Evolutionary conservation across 2,797 vertebrate genomes (phyloP).

Genomic region (Champsocephalus gunnari): DNA sequence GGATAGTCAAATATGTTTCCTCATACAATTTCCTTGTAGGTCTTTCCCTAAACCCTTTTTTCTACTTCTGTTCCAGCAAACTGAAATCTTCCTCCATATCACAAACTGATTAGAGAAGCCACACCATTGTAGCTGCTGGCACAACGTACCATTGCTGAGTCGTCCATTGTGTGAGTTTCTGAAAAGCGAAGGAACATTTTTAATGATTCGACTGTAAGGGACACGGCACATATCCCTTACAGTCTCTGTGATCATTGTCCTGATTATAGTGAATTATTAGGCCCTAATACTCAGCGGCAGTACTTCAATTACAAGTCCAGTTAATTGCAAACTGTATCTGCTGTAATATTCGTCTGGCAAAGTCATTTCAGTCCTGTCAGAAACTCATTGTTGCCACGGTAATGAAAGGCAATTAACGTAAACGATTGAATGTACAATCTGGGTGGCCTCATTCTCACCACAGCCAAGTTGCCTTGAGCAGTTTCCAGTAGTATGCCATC

Average conservation of each 20-base stretch:
- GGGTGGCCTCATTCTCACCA: constrained; percentile 62
- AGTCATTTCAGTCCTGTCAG: constrained; percentile 64
- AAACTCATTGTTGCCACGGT: constrained; percentile 54
- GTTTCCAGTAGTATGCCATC: constrained; percentile 42
- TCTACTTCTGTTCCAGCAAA: constrained; percentile 24
- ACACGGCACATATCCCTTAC: constrained; percentile 50
- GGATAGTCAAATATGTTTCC: constrained; percentile 8
- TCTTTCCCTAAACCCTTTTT: constrained; percentile 1
- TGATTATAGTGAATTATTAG: constrained; percentile 61
- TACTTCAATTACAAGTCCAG: constrained; percentile 74
- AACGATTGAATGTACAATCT: constrained; percentile 63
- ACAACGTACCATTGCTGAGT: constrained; percentile 70
- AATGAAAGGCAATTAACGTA: constrained; percentile 66
- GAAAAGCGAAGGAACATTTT: constrained; percentile 39
- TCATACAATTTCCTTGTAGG: constrained; percentile 12
- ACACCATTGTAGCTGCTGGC: constrained; percentile 47
- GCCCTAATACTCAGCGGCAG: constrained; percentile 71
- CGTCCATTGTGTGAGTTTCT: constrained; percentile 42
- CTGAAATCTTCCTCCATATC: constrained; percentile 36
- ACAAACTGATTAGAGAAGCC: constrained; percentile 38
- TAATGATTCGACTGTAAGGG: constrained; percentile 42
- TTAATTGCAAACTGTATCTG: constrained; percentile 64
- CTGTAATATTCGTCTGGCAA: constrained; percentile 43
- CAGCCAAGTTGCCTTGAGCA: constrained; percentile 40
- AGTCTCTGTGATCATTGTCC: constrained; percentile 48